phyloP scores from a whole-genome alignment of 2,888 invertebrate species.

The Alloscopus bannaensis region DNA sequence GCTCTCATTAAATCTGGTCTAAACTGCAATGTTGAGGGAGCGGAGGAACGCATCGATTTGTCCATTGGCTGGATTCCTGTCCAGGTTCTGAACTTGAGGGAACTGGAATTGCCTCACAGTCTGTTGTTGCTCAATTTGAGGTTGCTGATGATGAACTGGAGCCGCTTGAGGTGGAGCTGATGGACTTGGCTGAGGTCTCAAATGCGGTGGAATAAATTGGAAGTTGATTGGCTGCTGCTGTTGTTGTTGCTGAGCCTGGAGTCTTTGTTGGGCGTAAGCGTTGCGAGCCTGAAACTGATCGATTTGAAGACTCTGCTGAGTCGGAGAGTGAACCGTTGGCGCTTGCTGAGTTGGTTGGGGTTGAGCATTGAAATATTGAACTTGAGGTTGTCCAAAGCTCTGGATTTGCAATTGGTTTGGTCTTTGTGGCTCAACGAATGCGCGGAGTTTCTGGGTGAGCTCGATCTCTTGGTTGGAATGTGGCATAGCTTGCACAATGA shows the following conservation, averaged over 20 bases:
- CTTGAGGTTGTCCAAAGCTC: constrained; percentile 64
- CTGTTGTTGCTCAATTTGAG: constrained; percentile 53
- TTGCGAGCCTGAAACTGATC: constrained; percentile 59
- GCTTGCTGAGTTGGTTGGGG: constrained; percentile 71
- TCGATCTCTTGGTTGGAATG: constrained; percentile 80
- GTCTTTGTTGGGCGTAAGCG: constrained; percentile 57
- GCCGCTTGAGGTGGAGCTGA: constrained; percentile 29
- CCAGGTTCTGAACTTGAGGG: constrained; percentile 32
- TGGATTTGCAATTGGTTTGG: constrained; percentile 64
- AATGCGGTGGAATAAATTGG: constrained; percentile 60
- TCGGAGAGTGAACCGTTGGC: constrained; percentile 2
- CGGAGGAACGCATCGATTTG: constrained; percentile 89
- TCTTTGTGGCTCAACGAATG: constrained; percentile 81
- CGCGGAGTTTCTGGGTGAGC: constrained; percentile 85
- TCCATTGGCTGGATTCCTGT: constrained; percentile 78
- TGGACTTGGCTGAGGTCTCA: constrained; percentile 47
- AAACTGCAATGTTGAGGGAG: constrained; percentile 77
- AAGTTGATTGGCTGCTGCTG: constrained; percentile 57
- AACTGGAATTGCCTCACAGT: constrained; percentile 44
- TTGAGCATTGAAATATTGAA: constrained; percentile 75
- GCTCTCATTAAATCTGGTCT: too few relatives aligned
- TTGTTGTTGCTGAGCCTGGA: constrained; percentile 52
- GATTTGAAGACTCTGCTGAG: constrained; percentile 53
- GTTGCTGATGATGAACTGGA: constrained; percentile 13
- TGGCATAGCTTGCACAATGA: constrained; percentile 85